Conservation (phyloP, 2,113 vertebrate species). For the Pygathrix nemaeus region DNA sequence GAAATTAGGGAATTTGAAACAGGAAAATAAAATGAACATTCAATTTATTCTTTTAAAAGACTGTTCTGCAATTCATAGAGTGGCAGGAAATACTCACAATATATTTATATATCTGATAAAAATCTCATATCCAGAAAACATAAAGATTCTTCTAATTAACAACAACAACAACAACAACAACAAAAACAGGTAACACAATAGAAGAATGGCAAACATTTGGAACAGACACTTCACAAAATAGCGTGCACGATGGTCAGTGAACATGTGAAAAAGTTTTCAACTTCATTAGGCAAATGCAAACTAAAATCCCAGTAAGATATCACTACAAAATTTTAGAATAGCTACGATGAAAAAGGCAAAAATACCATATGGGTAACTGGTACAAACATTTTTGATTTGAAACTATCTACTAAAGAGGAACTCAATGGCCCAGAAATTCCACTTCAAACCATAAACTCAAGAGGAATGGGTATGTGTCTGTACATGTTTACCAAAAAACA, state of each 20-base stretch:
- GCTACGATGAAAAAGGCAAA: conserved; percentile 11
- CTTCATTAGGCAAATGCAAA: not conserved
- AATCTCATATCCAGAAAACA: not conserved
- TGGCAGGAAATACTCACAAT: not conserved
- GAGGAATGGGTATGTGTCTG: not conserved
- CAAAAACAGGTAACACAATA: not conserved
- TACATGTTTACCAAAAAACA: not conserved
- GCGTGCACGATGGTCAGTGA: not conserved
- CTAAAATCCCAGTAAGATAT: not conserved
- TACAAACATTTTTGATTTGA: not conserved
- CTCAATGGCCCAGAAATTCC: not conserved
- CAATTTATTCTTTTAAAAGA: conserved; percentile 6
- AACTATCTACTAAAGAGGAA: not conserved
- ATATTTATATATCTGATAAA: not conserved
- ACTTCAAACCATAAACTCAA: not conserved
- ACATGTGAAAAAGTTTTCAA: not conserved
- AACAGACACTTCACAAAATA: not conserved
- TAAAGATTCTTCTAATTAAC: not conserved
- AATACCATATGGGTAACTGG: not conserved
- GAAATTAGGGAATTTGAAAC: not conserved
- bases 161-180: not conserved
- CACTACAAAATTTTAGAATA: not conserved
- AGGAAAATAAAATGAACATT: not conserved
- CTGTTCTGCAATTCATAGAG: not conserved
- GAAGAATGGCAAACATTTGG: not conserved